These are phyloP conservation scores for Agrotis puta DNA, from an alignment of 2,888 invertebrate species.

Conservation along the genomic window DNA sequence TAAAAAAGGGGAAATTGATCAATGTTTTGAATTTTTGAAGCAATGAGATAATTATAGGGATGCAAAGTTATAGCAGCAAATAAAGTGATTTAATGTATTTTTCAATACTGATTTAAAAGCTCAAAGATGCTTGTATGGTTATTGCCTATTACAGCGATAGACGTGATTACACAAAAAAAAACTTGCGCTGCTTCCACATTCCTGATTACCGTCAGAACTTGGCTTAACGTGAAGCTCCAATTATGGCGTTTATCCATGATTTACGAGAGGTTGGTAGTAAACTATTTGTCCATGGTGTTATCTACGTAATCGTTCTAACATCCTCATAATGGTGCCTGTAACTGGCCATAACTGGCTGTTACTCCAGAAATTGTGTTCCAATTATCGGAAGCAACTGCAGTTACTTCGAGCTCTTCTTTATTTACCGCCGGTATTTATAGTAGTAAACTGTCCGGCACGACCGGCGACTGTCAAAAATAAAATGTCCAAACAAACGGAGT, in stretches of 20 bases:
- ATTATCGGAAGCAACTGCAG: conserved; percentile 61
- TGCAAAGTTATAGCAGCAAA: not conserved
- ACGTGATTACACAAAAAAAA: conserved; percentile 57
- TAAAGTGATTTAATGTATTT: conserved; percentile 34
- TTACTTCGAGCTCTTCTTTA: conserved; percentile 34
- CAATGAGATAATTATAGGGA: not conserved
- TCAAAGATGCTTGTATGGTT: conserved; percentile 36
- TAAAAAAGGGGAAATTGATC: not conserved
- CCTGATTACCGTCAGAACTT: conserved; percentile 49
- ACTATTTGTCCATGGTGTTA: conserved; percentile 61
- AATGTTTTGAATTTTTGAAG: not conserved
- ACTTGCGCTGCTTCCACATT: conserved; percentile 55
- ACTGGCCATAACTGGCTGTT: conserved; percentile 57
- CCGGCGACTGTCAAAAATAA: conserved; percentile 60
- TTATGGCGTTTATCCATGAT: conserved; percentile 63
- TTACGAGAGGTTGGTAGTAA: conserved; percentile 54
- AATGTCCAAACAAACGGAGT: conserved; percentile 52
- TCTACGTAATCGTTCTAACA: conserved; percentile 64
- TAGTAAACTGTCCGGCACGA: conserved; percentile 54
- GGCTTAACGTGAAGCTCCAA: conserved; percentile 58
- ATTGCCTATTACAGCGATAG: conserved; percentile 43
- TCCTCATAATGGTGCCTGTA: conserved; percentile 64
- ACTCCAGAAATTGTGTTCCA: conserved; percentile 67
- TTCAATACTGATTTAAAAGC: conserved; percentile 16
- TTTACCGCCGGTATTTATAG: conserved; percentile 55